Base-by-base conservation (phyloP, 1,140 invertebrate species). In the Eulimnadia texana region DNA sequence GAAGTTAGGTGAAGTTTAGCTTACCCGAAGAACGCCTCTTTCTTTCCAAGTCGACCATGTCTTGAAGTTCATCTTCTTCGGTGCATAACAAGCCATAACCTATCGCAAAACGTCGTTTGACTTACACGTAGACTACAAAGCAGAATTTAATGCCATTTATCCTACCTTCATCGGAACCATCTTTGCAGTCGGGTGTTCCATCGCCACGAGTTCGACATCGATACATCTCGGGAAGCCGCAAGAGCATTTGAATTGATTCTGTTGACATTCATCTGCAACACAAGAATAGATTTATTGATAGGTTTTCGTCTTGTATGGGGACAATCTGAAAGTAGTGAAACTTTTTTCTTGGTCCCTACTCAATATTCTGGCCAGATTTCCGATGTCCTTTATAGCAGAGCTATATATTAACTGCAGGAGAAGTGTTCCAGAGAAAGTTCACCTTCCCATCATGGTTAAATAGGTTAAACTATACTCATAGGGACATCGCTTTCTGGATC, bases 111-210 rank as follows among this genome's bases (percentile, higher is more conserved):
- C n/a, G n/a, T 16, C 33, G 33, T 42, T 42, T 42, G 33, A 6
- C 6, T 42, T 42, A n/a, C n/a, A 42, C 6, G 6, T 42, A 9
- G 33, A 42, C 6, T 1, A 29, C 20, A 29, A 1, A 33, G 1
- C 23, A 24, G 27, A n/a, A 58, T 58, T n/a, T n/a, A n/a, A 24
- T 29, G 13, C 24, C 19, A 61, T 27, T 54, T 10, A 53, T 53
- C 59, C 60, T 63, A 70, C 69, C 67, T 66, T 70, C 69, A 63
- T 71, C 70, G 49, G 69, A 69, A 13, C 65, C 66, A 60, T 71
- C 70, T 3, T 59, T 53, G 64, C 70, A 71, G 50, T 71, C 69
- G 13, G 22, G 27, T 10, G 54, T 53, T 9, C 70, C 70, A 58
- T 71, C 65, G 9, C 64, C 62, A 47, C 64, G 22, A 55, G 52